phyloP scores from a whole-genome alignment of 2,113 vertebrate species.

The Sardina pilchardus region DNA sequence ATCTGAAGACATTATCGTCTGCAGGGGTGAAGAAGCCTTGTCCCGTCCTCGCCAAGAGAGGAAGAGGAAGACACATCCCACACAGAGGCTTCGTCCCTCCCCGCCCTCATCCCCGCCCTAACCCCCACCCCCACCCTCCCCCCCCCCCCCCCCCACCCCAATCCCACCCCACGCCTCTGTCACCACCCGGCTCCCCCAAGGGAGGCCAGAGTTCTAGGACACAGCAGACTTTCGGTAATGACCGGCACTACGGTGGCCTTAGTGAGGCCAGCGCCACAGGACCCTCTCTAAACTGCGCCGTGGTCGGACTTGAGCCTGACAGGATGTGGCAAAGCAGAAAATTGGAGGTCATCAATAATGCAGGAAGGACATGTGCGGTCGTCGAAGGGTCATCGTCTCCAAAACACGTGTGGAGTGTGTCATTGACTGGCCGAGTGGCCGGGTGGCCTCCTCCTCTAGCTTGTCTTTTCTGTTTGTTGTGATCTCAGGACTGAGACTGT shows the following conservation, averaged over 20 bases:
- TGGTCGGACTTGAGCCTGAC: background rate
- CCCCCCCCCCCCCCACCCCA: background rate
- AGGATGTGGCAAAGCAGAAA: slow-evolving; percentile 29
- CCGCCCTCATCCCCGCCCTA: background rate
- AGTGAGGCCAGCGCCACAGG: slow-evolving; percentile 18
- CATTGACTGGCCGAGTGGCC: background rate
- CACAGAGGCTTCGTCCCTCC: background rate
- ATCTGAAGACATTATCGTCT: slow-evolving; percentile 61
- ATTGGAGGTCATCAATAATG: slow-evolving; percentile 38
- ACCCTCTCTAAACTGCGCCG: background rate
- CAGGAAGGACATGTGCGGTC: background rate
- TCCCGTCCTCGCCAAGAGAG: slow-evolving; percentile 40
- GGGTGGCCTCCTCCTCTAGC: background rate
- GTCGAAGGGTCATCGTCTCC: background rate
- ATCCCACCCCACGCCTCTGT: background rate
- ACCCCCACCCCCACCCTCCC: background rate
- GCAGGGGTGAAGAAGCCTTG: slow-evolving; percentile 35
- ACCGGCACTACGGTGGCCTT: slow-evolving; percentile 12
- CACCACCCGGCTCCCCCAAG: background rate
- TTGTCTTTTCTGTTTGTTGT: background rate
- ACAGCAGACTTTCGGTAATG: slow-evolving; percentile 15
- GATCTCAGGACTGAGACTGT: background rate
- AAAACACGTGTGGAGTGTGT: background rate
- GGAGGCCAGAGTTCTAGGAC: slow-evolving; percentile 27
- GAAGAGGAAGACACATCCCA: slow-evolving; percentile 31